Base-by-base conservation (phyloP, 2,113 vertebrate species). In the Ochotona curzoniae region DNA sequence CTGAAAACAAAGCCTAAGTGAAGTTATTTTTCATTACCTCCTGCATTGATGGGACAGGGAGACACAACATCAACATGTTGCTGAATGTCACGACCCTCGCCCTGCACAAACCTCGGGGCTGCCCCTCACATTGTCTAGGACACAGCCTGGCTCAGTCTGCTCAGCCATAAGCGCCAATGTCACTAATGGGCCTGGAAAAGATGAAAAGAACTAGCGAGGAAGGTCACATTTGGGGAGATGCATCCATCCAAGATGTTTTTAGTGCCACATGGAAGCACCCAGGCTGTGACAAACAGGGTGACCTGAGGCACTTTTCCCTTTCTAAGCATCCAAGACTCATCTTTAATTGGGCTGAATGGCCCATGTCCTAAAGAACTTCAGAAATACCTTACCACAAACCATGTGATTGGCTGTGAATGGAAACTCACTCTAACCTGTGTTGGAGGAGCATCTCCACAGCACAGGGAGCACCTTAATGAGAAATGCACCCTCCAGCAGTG, bases 321-420 rank as follows among this genome's bases (percentile, higher is more conserved):
- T 74, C 60, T 13, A 10, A 79, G 57, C 35, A 60, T 70, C 54
- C 14, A 14, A 63, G 38, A 32, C 9, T 89, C 64, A 7, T 76
- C 63, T 89, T 83, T 93, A 44, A 89, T 87, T 14, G 4, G 30
- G 15, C 7, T 69, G 14, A 1, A 8, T 2, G 8, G 25, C 20
- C 78, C 38, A 32, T 26, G 10, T 83, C 32, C 9, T 9, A 32
- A 32, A 10, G 11, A 21, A 15, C 25, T 69, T 86, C 57, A 69
- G 82, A 79, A 38, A 60, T 26, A 11, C 69, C 61, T 89, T 23
- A 32, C 86, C 61, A 30, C 47, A 32, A 47, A 23, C 11, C 28
- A 32, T 35, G 4, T 3, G 12, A 54, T 23, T 67, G 7, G 0
- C 7, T 5, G 5, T 5, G 17, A 28, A 30, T 1, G 18, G n/a